Evolutionary conservation across 1,140 invertebrate species (phyloP), one percentile per base, ranked within the genome.

Genomic region (Brachionus angularis): DNA sequence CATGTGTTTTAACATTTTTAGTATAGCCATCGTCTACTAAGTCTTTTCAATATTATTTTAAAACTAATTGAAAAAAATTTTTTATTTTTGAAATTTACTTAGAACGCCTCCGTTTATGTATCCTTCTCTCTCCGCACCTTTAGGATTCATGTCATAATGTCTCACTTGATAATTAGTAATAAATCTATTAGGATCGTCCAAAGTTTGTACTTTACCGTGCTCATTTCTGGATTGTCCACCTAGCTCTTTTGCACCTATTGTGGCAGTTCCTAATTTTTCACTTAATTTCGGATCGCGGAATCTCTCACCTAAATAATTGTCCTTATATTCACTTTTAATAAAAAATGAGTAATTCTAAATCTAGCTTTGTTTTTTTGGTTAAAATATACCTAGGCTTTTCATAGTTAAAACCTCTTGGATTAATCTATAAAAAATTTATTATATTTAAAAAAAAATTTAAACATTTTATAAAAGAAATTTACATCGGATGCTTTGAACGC

Each of bases 61-160:
- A 12, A 39, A 12, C 34, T 3, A 12, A 2, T 3, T 8, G 10
- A 39, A 39, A 39, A 39, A 8, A 8, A 39, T 7, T 39, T 39
- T 8, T 39, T 39, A 2, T 8, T 39, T 8, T 8, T 39, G n/a
- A n/a, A n/a, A n/a, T n/a, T n/a, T n/a, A n/a, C n/a, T 1, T 39
- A 12, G 34, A 14, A 64, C n/a, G 31, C 58, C 58, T 18, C 39
- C 58, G 18, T 21, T 18, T 16, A 64, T 25, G 47, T 39, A 47
- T 3, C 58, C 58, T 33, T 64, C 58, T 16, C 58, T 46, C 7
- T 64, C 58, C 21, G 29, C 29, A 4, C 42, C 58, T 18, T 39
- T 33, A 18, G 58, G 39, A 31, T 33, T 64, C 58, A 64, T 64
- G 31, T 64, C 58, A 47, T 46, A 64, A 42, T 64, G 58, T n/a